Conservation (phyloP, 2,113 vertebrate genomes). For the Corydoras sp. region DNA sequence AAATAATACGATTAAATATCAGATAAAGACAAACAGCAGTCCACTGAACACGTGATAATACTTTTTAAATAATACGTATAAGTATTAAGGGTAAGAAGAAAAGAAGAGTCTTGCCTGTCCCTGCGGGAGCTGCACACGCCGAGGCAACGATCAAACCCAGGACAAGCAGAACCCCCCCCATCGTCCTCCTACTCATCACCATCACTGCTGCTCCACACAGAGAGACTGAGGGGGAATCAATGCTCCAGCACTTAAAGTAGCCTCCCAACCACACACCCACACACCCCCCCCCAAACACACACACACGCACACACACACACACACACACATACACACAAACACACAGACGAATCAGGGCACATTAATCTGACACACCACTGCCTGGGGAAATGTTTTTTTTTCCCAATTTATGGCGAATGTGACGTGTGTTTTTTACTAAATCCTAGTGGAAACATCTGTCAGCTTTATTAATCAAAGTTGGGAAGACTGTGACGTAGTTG, state of each 20-base stretch:
- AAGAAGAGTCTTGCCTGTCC: slow-evolving; percentile 49
- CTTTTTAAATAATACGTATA: not conserved
- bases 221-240: slow-evolving; percentile 22
- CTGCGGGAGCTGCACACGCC: slow-evolving; percentile 22
- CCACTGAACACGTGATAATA: too few relatives aligned
- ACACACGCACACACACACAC: slow-evolving; percentile 15
- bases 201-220: slow-evolving; percentile 35
- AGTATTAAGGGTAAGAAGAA: not conserved
- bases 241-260: slow-evolving; percentile 1
- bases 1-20: not conserved
- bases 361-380: not conserved
- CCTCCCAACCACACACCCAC: slow-evolving; percentile 10
- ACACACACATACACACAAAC: slow-evolving; percentile 21
- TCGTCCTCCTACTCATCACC: slow-evolving; percentile 43
- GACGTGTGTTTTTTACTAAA: too few relatives aligned
- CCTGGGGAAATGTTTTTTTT: too few relatives aligned
- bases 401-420: not conserved
- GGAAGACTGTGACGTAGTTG: too few relatives aligned
- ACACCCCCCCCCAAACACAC: slow-evolving; percentile 16
- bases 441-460: too few relatives aligned
- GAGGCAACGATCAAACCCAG: slow-evolving; percentile 48
- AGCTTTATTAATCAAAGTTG: too few relatives aligned
- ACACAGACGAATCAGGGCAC: not conserved
- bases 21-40: too few relatives aligned
- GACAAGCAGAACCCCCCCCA: slow-evolving; percentile 39